phyloP scores from a whole-genome alignment of 2,113 vertebrate species.

The Sturnira hondurensis region DNA sequence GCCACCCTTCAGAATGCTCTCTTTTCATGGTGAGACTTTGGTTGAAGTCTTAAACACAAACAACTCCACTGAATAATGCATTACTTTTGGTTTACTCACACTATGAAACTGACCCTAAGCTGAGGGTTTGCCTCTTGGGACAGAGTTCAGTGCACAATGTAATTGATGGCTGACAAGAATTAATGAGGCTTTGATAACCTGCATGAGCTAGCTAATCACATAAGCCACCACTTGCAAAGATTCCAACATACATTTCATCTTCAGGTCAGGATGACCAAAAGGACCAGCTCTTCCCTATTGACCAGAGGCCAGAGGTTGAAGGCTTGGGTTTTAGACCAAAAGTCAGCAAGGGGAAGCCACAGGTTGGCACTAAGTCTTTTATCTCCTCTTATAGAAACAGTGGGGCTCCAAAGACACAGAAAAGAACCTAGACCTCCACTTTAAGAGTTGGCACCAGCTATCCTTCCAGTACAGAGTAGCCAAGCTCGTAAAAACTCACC shows the following conservation, averaged over 20 bases:
- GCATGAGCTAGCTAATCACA: neutral
- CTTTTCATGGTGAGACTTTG: neutral
- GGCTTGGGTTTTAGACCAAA: neutral
- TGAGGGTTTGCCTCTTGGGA: neutral
- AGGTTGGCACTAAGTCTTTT: neutral
- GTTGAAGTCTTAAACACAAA: neutral
- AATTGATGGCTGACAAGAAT: neutral
- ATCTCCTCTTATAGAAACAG: neutral
- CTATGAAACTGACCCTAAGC: neutral
- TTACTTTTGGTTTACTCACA: neutral
- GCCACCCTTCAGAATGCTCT: neutral
- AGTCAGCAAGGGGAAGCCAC: neutral
- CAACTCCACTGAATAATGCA: neutral
- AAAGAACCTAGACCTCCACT: neutral
- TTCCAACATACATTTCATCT: neutral
- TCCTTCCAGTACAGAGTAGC: too few species aligned
- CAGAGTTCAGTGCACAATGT: neutral
- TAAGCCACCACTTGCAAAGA: neutral
- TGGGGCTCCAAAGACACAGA: neutral
- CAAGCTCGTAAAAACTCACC: neutral
- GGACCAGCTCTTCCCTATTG: neutral
- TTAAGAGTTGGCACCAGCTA: too few species aligned
- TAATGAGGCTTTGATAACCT: neutral
- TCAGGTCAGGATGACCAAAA: neutral
- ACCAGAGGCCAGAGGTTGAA: neutral